Conservation (phyloP, 1,140 invertebrate genomes). For the Caenorhabditis inopinata region DNA sequence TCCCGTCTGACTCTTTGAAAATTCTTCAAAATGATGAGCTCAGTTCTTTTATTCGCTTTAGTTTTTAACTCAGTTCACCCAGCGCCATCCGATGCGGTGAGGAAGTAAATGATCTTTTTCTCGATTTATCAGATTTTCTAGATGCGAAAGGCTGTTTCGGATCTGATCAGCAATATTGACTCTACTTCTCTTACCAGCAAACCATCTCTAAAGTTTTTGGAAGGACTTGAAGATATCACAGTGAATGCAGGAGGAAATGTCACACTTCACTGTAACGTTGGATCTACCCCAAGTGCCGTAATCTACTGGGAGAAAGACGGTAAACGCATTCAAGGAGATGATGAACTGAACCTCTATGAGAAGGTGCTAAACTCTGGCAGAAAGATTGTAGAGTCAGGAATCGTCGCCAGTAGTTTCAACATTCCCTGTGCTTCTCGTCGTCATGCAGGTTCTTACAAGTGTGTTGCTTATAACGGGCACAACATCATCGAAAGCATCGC, state of each 20-base stretch:
- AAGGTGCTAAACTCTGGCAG: neutral
- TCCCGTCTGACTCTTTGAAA: too few relatives aligned
- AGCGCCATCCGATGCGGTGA: too few relatives aligned
- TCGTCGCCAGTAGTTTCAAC: neutral
- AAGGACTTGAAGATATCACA: neutral
- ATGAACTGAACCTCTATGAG: neutral
- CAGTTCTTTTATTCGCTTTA: too few relatives aligned
- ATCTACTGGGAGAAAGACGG: slow-evolving; percentile 14
- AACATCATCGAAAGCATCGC: neutral
- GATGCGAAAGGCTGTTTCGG: too few relatives aligned
- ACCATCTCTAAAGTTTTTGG: neutral
- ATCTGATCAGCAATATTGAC: neutral
- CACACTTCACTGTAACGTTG: neutral
- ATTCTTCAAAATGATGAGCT: too few relatives aligned
- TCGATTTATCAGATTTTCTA: neutral
- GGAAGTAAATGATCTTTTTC: too few relatives aligned
- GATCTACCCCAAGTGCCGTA: neutral
- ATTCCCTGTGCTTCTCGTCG: neutral
- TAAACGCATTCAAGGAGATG: neutral
- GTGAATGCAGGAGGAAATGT: neutral
- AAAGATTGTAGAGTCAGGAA: neutral
- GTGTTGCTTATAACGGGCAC: slow-evolving; percentile 27
- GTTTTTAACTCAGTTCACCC: too few relatives aligned
- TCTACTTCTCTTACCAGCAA: neutral
- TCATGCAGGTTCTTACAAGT: slow-evolving; percentile 3